These are phyloP conservation scores for Protobothrops flavoviridis DNA, from an alignment of 2,113 vertebrate species.

Conservation along the genomic window DNA sequence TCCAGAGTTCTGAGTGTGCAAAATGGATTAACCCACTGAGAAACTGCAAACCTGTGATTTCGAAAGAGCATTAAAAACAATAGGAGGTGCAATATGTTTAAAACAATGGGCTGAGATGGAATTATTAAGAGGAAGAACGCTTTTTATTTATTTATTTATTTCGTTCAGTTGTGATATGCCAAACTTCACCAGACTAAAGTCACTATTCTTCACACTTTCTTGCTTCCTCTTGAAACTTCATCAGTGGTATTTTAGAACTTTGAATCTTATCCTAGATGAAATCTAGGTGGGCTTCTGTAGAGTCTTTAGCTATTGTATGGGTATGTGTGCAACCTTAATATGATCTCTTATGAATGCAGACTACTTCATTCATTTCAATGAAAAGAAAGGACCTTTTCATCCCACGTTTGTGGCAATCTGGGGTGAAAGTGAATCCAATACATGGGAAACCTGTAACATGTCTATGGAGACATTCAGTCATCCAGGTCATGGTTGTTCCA, in stretches of 20 bases:
- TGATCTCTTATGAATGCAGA: neutral
- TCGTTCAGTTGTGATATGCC: neutral
- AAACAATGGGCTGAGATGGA: constrained; percentile 3
- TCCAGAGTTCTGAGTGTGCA: neutral
- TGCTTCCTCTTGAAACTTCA: neutral
- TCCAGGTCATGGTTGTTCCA: no score
- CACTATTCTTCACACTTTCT: neutral
- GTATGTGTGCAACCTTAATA: neutral
- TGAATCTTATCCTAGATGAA: neutral
- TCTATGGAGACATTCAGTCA: no score
- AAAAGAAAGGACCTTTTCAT: neutral
- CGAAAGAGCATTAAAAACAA: constrained; percentile 12
- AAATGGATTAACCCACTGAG: neutral
- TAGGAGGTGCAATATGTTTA: neutral
- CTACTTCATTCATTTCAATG: neutral
- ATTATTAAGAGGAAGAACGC: neutral
- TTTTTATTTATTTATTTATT: neutral
- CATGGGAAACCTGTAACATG: neutral
- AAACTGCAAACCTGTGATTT: neutral
- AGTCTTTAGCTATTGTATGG: neutral
- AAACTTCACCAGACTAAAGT: neutral
- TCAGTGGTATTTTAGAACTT: neutral
- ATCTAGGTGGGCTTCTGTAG: neutral
- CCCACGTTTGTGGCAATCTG: neutral
- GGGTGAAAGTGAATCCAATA: neutral